Base-by-base conservation (phyloP, 2,797 vertebrate species). In the Telmatherina bonti region DNA sequence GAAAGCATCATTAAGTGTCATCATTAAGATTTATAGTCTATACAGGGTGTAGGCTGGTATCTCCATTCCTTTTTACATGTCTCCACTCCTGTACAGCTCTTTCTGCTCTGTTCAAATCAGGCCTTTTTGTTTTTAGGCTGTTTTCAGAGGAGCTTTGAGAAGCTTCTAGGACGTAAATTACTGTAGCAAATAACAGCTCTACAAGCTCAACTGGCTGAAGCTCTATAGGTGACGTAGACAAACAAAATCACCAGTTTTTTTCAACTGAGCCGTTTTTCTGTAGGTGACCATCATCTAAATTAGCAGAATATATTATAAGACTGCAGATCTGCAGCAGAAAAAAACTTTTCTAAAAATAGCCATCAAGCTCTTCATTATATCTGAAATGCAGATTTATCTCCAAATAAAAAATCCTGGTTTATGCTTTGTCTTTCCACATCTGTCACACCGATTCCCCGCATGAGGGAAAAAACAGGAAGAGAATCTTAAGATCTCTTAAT, bases 401-500 rank as follows among this genome's bases (percentile, higher is more conserved):
- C 13, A 75, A 52, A 60, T 8, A 4, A 43, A 62, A 65, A 70
- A 59, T 52, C 31, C 38, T 7, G 12, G 7, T 49, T 55, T 47
- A 57, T 59, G 69, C 8, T 20, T 45, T 45, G 27, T 62, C 66
- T 66, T 68, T 30, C 61, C 33, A 54, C 60, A 81, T 72, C 55
- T 82, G 69, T 79, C 69, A 67, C n/a, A 51, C 3, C 65, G 58
- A 72, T 78, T 70, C 53, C 30, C 16, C 58, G 36, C 61, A 73
- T 24, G 60, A 58, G 31, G 3, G 33, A 30, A 74, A 55, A 22
- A 7, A 24, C 16, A 67, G 27, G 15, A 10, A 20, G 30, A 76
- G 71, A 36, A 67, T 70, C 26, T 66, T 29, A 52, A 65, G 38
- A 65, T 13, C 67, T 59, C 7, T 59, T 29, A 49, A 38, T 49